Percentiles rank a stretch among this genome's conserved stretches.
phyloP scores from a whole-genome alignment of 2,888 invertebrate species.

The Plusia festucae region DNA sequence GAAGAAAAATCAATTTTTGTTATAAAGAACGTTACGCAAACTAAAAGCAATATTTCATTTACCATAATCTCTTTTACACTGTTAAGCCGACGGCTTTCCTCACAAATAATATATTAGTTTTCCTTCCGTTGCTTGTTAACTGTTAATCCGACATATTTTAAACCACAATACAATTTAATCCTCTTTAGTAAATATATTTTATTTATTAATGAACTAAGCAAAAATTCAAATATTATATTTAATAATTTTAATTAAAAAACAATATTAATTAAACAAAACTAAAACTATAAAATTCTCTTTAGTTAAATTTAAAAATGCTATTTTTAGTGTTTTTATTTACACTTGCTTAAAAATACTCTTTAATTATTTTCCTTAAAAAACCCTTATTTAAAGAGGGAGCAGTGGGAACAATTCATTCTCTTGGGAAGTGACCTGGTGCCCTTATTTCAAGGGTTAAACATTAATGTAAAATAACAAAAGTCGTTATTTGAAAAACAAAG shows the following conservation, averaged over 20 bases:
- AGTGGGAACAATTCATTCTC: background rate
- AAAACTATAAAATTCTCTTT: too few species aligned
- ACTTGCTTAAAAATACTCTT: too few species aligned
- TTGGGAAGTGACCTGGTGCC: slow-evolving; percentile 2
- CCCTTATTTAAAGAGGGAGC: background rate
- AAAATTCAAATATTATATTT: too few species aligned
- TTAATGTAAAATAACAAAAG: background rate
- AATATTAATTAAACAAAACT: too few species aligned
- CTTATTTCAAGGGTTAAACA: background rate
- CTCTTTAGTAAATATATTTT: too few species aligned
- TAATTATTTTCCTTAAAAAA: background rate
- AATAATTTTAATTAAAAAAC: too few species aligned
- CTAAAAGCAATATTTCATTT: background rate
- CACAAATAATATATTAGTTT: slow-evolving; percentile 1
- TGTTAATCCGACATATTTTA: background rate
- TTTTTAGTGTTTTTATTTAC: too few species aligned
- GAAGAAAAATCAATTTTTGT: too few species aligned
- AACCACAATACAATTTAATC: background rate
- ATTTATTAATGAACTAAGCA: too few species aligned
- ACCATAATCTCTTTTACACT: background rate
- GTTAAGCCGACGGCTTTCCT: background rate
- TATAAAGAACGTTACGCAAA: too few species aligned
- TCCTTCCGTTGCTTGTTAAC: background rate
- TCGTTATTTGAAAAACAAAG: background rate
- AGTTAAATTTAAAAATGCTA: too few species aligned